Base-by-base conservation (phyloP, 1,140 invertebrate species). In the Drosophila seguyi region DNA sequence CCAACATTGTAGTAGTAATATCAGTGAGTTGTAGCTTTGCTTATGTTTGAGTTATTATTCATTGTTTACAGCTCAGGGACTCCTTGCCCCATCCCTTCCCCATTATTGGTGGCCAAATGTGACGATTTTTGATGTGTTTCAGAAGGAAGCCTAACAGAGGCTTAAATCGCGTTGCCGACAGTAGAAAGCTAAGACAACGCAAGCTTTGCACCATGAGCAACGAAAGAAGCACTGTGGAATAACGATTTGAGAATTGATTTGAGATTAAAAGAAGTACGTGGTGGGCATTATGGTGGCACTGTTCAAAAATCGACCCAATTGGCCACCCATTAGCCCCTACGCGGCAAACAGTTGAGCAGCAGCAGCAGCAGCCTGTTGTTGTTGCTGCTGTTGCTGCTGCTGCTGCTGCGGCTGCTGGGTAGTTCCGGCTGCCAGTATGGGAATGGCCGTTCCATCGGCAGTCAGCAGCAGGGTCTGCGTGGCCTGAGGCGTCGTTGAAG, bases 231-330 rank as follows among this genome's bases (percentile, higher is more conserved):
- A 4, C 20, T 8, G 18, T 36, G 38, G 20, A 22, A n/a, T 16
- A 2, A 5, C 13, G 3, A 18, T 38, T n/a, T 31, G 13, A 27
- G 39, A 48, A 22, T 44, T 13, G 11, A 42, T 20, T 44, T 44
- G 22, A 47, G 45, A 47, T 71, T 91, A 92, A 75, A 92, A 92
- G 63, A 92, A 92, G 55, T 92, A 92, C 7, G 91, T 92, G 36
- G 91, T 92, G 67, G 91, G 91, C 75, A 92, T 83, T 81, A 92
- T 92, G 34, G 91, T 92, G 74, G 91, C 81, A 81, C 91, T 92
- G 42, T 90, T 92, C 63, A 92, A 90, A 91, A 92, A 92, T 92
- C 91, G 91, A 88, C 91, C 91, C 77, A 92, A 79, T 92, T 92
- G 91, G 91, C 91, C 91, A 91, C 91, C 87, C 67, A 83, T 88